Evolutionary conservation across 2,888 invertebrate species (phyloP).

Genomic region (Hirtodrosophila cameraria): DNA sequence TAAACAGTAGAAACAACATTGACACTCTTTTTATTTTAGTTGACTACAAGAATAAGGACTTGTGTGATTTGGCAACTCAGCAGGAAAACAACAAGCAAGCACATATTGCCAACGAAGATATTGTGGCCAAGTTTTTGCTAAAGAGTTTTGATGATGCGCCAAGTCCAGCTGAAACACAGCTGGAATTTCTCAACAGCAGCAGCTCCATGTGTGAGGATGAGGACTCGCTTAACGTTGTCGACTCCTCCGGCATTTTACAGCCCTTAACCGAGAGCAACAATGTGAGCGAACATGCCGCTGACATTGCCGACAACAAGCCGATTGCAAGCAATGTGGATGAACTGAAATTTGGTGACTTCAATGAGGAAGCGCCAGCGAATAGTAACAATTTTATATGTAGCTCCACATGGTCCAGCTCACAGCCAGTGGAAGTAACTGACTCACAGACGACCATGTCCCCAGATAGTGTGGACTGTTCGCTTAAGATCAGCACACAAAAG

Average conservation of each 20-base stretch:
- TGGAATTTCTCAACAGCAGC: constrained; percentile 80
- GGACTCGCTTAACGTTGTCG: constrained; percentile 30
- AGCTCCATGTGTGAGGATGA: constrained; percentile 79
- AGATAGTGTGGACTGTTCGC: constrained; percentile 59
- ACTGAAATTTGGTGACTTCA: constrained; percentile 74
- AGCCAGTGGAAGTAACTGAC: constrained; percentile 10
- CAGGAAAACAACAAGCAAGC: too few relatives aligned
- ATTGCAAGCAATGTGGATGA: constrained; percentile 44
- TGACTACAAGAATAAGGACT: constrained; percentile 12
- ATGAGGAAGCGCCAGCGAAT: constrained; percentile 41
- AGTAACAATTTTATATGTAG: constrained; percentile 63
- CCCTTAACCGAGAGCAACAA: background rate
- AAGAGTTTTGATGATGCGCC: constrained; percentile 26
- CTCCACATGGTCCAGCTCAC: constrained; percentile 62
- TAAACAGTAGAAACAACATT: too few relatives aligned
- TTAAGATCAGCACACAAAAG: constrained; percentile 3
- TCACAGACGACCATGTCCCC: constrained; percentile 4
- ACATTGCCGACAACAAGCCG: constrained; percentile 2
- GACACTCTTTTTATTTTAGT: constrained; percentile 18
- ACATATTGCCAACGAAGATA: constrained; percentile 72
- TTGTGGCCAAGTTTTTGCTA: constrained; percentile 69
- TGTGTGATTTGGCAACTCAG: constrained; percentile 4
- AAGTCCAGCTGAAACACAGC: constrained; percentile 52
- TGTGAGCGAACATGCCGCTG: background rate
- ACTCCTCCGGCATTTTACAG: background rate